Evolutionary conservation across 2,797 vertebrate species (phyloP).

Genomic region (Salarias fasciatus): DNA sequence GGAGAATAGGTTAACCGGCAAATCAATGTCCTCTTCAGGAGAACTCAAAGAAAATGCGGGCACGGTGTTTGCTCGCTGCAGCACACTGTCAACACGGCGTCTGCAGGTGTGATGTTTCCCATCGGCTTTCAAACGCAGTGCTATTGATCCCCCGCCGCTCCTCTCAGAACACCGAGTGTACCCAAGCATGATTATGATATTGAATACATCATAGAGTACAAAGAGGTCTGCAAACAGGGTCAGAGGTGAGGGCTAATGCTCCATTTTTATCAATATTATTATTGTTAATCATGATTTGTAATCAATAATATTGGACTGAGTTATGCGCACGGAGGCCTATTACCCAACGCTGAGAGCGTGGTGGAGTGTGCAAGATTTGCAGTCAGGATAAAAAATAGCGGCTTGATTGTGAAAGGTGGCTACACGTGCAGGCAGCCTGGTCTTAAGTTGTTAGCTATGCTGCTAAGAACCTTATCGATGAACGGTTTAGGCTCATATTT

Average conservation of each 20-base stretch:
- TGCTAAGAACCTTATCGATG: no score
- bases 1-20: conserved; percentile 75
- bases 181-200: conserved; percentile 79
- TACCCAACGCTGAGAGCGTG: background rate
- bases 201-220: conserved; percentile 77
- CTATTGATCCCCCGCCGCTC: conserved; percentile 34
- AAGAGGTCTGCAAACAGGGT: conserved; percentile 72
- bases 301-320: conserved; percentile 72
- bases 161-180: conserved; percentile 59
- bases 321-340: conserved; percentile 39
- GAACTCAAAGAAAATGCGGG: conserved; percentile 48
- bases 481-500: no score
- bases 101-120: conserved; percentile 73
- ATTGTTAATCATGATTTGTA: conserved; percentile 79
- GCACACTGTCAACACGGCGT: conserved; percentile 70
- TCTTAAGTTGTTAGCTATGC: no score
- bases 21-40: conserved; percentile 77
- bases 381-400: conserved; percentile 18
- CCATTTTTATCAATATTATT: conserved; percentile 76
- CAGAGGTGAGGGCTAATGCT: conserved; percentile 76
- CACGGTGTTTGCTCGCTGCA: conserved; percentile 60
- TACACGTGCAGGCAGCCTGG: no score
- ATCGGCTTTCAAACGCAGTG: conserved; percentile 47
- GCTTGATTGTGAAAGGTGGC: background rate
- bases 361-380: background rate